phyloP scores from a whole-genome alignment of 2,113 vertebrate species.

The Drymodes brunneopygia region DNA sequence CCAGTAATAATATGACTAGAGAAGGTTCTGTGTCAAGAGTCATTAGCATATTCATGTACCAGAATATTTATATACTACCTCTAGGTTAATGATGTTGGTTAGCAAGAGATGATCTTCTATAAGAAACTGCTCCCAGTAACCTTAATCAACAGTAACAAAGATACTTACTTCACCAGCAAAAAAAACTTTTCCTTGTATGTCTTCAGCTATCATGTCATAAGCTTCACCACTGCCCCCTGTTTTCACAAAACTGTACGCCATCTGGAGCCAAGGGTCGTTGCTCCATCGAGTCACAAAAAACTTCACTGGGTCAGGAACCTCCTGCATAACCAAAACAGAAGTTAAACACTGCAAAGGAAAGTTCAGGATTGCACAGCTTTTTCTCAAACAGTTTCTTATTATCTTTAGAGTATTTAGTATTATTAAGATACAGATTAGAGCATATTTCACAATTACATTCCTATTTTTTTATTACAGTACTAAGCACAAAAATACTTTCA shows the following conservation, averaged over 20 bases:
- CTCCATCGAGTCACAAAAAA: conserved; percentile 92
- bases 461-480: background rate
- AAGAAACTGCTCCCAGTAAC: background rate
- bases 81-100: background rate
- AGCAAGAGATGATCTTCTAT: fast-evolving
- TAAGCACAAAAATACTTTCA: background rate
- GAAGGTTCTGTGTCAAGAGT: background rate
- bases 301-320: conserved; percentile 88
- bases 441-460: background rate
- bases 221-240: conserved; percentile 94
- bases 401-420: background rate
- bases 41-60: background rate
- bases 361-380: background rate
- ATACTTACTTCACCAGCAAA: conserved; percentile 91
- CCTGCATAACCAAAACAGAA: conserved; percentile 65
- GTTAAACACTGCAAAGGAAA: background rate
- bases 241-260: conserved; percentile 97
- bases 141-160: background rate
- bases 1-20: background rate
- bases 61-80: background rate
- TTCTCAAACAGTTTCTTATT: background rate
- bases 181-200: conserved; percentile 90
- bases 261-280: conserved; percentile 91
- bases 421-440: background rate
- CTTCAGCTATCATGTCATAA: conserved; percentile 93